Evolutionary conservation across 2,888 invertebrate genomes (phyloP).

Genomic region (Leptinotarsa rubiginosa): DNA sequence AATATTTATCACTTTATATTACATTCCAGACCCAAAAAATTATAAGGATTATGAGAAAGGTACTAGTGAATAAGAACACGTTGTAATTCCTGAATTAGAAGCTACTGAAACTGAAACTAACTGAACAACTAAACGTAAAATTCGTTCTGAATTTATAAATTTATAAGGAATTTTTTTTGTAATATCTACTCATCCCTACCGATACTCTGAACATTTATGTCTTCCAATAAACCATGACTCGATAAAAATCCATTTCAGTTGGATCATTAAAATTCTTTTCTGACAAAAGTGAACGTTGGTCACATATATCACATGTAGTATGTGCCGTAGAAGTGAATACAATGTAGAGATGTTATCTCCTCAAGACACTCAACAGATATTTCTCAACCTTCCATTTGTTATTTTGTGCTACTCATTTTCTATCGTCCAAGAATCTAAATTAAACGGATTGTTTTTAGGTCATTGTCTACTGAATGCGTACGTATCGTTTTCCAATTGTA

Average conservation of each 20-base stretch:
- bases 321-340: constrained; percentile 37
- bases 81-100: no score
- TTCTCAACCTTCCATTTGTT: constrained; percentile 5
- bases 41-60: no score
- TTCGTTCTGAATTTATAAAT: no score
- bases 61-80: no score
- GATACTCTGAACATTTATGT: not conserved
- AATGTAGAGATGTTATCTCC: constrained; percentile 25
- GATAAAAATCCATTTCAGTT: not conserved
- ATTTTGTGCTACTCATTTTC: not conserved
- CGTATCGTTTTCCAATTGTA: not conserved
- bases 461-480: constrained; percentile 3
- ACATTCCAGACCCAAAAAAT: no score
- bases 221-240: not conserved
- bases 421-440: not conserved
- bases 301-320: constrained; percentile 28
- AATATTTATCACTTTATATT: no score
- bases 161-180: no score
- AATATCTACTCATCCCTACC: not conserved
- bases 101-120: no score
- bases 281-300: constrained; percentile 38
- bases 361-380: constrained; percentile 1
- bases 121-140: no score
- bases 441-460: not conserved
- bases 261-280: constrained; percentile 45